Evolutionary conservation across 2,113 vertebrate genomes (phyloP).

Genomic region (Nesospiza acunhae): DNA sequence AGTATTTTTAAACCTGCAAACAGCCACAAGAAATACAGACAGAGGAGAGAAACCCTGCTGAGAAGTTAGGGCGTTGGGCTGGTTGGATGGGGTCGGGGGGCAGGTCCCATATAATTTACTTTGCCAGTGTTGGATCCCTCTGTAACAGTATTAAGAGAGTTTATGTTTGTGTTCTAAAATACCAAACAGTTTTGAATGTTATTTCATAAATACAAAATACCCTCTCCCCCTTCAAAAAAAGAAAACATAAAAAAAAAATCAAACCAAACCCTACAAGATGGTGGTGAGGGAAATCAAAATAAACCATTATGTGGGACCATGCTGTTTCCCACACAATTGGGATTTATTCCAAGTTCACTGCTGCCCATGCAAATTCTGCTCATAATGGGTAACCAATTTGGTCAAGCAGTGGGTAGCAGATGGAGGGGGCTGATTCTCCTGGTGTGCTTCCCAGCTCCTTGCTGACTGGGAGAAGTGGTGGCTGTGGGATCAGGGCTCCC

Average conservation of each 20-base stretch:
- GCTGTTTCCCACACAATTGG: neutral
- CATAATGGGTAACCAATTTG: neutral
- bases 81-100: rapidly evolving
- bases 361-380: neutral
- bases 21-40: neutral
- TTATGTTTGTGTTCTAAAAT: neutral
- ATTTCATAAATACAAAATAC: neutral
- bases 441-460: neutral
- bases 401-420: neutral
- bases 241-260: too few relatives aligned
- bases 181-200: neutral
- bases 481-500: neutral
- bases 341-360: neutral
- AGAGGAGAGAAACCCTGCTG: neutral
- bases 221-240: neutral
- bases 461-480: neutral
- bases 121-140: neutral
- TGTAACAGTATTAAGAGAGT: neutral
- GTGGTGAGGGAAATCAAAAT: neutral
- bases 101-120: neutral
- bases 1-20: slow-evolving; percentile 50
- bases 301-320: neutral
- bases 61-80: neutral
- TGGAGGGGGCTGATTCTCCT: neutral
- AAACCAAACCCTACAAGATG: neutral